phyloP scores from a whole-genome alignment of 2,888 invertebrate species.

The Itoplectis maculator region DNA sequence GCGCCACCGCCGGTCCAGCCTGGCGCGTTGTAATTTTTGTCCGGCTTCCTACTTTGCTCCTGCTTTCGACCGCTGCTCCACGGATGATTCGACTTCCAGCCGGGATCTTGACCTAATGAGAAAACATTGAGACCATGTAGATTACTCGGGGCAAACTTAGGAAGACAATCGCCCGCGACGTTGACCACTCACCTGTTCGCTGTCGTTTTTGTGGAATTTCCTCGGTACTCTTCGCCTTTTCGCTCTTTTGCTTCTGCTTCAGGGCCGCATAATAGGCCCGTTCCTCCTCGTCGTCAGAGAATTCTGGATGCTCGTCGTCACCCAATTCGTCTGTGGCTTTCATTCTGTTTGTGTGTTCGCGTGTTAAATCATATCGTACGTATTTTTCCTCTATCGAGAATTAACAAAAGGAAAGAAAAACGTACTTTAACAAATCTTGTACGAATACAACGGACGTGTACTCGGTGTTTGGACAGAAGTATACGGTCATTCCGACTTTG shows the following conservation, averaged over 20 bases:
- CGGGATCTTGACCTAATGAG: conserved; percentile 55
- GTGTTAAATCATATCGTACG: neutral
- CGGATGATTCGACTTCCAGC: conserved; percentile 79
- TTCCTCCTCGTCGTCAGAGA: conserved; percentile 96
- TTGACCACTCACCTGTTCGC: conserved; percentile 68
- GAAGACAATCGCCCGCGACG: no score
- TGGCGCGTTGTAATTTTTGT: conserved; percentile 34
- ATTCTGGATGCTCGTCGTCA: conserved; percentile 94
- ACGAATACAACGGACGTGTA: conserved; percentile 92
- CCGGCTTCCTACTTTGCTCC: conserved; percentile 41
- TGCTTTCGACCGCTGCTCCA: conserved; percentile 75
- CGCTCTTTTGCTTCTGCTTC: conserved; percentile 71
- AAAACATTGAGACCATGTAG: neutral
- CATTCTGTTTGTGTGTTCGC: conserved; percentile 85
- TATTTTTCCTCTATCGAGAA: neutral
- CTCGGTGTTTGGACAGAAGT: conserved; percentile 91
- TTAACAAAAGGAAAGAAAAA: conserved; percentile 58
- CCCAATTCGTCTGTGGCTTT: conserved; percentile 96
- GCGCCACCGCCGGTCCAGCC: neutral
- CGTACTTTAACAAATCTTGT: conserved; percentile 90
- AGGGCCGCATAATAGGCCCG: conserved; percentile 81
- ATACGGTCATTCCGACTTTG: conserved; percentile 90
- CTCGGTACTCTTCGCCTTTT: conserved; percentile 51
- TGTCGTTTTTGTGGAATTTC: conserved; percentile 71
- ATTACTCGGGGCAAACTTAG: no score